A percentile compares a stretch with the other conserved stretches of the same genome.
Conservation (phyloP, 2,888 invertebrate genomes). For the Campopleginae sp. region DNA sequence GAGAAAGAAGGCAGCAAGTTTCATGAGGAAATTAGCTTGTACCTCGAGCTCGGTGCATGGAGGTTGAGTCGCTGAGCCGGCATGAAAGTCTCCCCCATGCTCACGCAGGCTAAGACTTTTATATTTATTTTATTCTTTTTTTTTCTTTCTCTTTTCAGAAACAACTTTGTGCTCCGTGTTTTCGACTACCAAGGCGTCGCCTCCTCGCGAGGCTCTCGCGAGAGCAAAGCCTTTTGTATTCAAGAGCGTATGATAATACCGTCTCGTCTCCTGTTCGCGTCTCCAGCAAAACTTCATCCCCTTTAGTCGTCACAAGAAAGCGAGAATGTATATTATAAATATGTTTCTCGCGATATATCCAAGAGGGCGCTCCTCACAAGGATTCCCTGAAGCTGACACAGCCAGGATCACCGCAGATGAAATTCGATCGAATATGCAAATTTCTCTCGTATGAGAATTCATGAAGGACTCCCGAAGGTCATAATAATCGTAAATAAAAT, state of each 20-base stretch:
- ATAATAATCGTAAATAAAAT: too few species aligned
- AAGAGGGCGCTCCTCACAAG: too few species aligned
- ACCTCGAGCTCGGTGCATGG: slow-evolving; percentile 19
- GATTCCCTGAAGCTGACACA: too few species aligned
- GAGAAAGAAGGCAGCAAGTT: slow-evolving; percentile 59
- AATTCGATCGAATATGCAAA: too few species aligned
- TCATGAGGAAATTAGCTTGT: slow-evolving; percentile 65
- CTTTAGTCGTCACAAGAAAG: neutral
- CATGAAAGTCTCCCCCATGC: slow-evolving; percentile 11
- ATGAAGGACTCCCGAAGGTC: too few species aligned
- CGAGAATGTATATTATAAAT: neutral
- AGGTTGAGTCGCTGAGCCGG: slow-evolving; percentile 9
- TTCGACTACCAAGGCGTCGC: slow-evolving; percentile 43
- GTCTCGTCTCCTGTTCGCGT: slow-evolving; percentile 59
- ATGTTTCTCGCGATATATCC: neutral
- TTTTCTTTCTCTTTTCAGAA: slow-evolving; percentile 44
- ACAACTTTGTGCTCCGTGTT: slow-evolving; percentile 56
- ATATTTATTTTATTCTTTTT: slow-evolving; percentile 42
- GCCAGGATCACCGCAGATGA: too few species aligned
- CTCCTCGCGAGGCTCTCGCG: slow-evolving; percentile 46
- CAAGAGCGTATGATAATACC: slow-evolving; percentile 75
- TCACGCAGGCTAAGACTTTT: slow-evolving; percentile 39
- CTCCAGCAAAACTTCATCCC: slow-evolving; percentile 48
- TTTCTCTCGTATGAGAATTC: too few species aligned
- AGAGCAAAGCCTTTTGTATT: slow-evolving; percentile 73